phyloP scores from a whole-genome alignment of 2,888 invertebrate species.

The Calameuta pallipes region DNA sequence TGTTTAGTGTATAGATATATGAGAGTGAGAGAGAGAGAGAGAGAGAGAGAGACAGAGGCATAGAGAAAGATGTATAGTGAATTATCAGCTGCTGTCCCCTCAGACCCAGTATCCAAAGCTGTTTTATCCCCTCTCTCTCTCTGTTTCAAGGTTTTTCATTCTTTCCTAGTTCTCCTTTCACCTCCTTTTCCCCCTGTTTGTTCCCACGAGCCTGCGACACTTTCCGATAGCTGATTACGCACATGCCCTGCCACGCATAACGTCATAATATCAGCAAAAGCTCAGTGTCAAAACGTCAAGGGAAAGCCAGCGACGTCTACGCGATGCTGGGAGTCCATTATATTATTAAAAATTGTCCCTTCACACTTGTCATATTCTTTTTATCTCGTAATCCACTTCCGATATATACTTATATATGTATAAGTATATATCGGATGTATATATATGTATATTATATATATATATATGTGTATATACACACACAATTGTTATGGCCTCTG shows the following conservation, averaged over 20 bases:
- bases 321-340: background rate
- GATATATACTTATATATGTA: too few relatives aligned
- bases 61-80: conserved; percentile 9
- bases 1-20: background rate
- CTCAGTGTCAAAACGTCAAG: background rate
- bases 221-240: conserved; percentile 30
- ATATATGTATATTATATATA: too few relatives aligned
- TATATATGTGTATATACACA: too few relatives aligned
- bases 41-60: conserved; percentile 2
- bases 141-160: conserved; percentile 7
- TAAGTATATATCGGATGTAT: too few relatives aligned
- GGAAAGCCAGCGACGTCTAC: background rate
- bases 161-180: conserved; percentile 16
- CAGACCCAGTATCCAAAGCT: conserved; percentile 4
- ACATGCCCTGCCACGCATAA: conserved; percentile 41
- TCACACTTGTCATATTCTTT: background rate
- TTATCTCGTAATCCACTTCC: background rate
- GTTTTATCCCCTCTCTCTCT: conserved; percentile 9
- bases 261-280: conserved; percentile 29
- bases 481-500: too few relatives aligned
- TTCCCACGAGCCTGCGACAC: conserved; percentile 15
- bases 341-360: background rate
- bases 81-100: too few relatives aligned
- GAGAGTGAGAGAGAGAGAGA: background rate
- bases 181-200: conserved; percentile 15